A percentile compares a stretch with the other conserved stretches of the same genome.
Conservation (phyloP, 2,113 vertebrate species). For the Erythrocercus mccallii region DNA sequence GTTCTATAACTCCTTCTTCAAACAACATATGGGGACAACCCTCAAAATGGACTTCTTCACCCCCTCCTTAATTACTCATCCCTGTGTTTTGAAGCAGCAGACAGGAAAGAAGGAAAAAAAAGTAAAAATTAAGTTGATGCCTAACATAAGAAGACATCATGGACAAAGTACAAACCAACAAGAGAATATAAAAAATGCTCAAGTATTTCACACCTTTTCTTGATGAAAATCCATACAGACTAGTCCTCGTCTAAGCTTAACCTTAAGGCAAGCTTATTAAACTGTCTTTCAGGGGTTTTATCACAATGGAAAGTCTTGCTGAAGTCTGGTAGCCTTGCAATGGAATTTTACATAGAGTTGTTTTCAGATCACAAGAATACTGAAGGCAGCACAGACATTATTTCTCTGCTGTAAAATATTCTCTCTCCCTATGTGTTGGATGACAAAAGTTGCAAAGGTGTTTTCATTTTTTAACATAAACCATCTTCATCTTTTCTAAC, state of each 20-base stretch:
- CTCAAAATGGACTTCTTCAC: neutral
- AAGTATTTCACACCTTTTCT: neutral
- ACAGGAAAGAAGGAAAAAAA: neutral
- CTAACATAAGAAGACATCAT: neutral
- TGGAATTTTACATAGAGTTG: neutral
- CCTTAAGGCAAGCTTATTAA: neutral
- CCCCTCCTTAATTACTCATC: neutral
- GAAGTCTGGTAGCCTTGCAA: neutral
- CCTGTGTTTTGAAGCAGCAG: neutral
- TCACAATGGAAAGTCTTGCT: neutral
- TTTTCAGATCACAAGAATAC: neutral
- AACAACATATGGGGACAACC: neutral
- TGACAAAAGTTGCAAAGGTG: neutral
- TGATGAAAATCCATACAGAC: neutral
- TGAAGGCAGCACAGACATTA: neutral
- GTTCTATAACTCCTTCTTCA: neutral
- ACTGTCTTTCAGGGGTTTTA: neutral
- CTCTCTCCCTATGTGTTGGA: neutral
- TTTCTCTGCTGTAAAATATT: neutral
- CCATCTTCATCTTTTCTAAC: neutral
- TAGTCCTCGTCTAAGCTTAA: neutral
- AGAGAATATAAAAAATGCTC: neutral
- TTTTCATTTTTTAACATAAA: neutral
- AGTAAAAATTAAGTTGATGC: neutral
- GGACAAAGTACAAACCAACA: neutral